Conservation (phyloP, 2,113 vertebrate species). For the Cryptotis parvus region DNA sequence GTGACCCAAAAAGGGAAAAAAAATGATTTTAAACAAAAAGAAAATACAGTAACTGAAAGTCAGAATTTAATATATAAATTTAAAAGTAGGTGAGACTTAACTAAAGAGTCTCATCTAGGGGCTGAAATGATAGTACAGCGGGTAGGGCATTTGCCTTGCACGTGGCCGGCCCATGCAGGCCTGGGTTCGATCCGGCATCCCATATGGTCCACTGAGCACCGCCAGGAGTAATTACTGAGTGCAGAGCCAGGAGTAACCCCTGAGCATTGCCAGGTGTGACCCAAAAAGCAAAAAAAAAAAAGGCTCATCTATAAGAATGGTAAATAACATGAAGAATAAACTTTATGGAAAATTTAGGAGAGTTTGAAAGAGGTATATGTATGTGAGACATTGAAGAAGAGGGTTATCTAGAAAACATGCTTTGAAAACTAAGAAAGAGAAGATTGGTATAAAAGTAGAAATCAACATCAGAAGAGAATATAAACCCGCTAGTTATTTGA, state of each 20-base stretch:
- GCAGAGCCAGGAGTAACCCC: no score
- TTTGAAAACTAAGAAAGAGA: neutral
- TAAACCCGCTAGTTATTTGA: neutral
- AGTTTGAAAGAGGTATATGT: neutral
- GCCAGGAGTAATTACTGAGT: no score
- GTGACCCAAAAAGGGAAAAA: no score
- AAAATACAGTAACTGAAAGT: slow-evolving; percentile 51
- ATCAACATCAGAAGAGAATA: slow-evolving; percentile 7
- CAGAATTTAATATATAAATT: neutral
- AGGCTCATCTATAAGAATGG: neutral
- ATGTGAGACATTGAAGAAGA: neutral
- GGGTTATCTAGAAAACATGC: neutral
- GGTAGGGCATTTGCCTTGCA: no score
- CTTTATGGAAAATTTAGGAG: neutral
- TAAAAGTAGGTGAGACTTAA: neutral
- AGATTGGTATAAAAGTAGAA: slow-evolving; percentile 2
- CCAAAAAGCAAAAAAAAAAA: no score
- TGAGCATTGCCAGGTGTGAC: no score
- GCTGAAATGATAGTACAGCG: no score
- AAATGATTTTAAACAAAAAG: no score
- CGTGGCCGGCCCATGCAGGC: no score
- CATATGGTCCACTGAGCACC: no score
- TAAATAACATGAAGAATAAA: slow-evolving; percentile 12
- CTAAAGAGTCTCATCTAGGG: neutral
- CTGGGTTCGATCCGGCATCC: no score